Base-by-base conservation (phyloP, 2,113 vertebrate genomes). In the Cisticola juncidis region DNA sequence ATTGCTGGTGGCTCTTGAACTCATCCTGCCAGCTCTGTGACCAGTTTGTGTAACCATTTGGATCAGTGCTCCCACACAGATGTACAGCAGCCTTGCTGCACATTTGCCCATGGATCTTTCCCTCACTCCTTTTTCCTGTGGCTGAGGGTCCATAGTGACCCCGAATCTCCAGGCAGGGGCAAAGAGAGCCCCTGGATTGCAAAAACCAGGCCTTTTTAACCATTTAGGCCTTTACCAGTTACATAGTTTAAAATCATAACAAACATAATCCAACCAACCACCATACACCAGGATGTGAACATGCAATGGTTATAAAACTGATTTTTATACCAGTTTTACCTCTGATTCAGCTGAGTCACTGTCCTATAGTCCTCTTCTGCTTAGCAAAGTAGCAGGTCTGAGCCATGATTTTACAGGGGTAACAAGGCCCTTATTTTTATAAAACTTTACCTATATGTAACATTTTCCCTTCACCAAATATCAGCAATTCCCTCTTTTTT, bases 81-180 rank as follows among this genome's bases (percentile, higher is more conserved):
- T 0, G 3, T 22, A 36, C 54, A 57, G n/a, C 12, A 62, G 10
- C 24, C 7, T 18, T 50, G 22, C 22, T 54, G 53, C 44, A 45
- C 1, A 0, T 31, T 22, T 69, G 54, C 44, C 14, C 17, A 5
- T 19, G 0, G 0, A 12, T 16, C 70, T 28, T 72, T 62, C 53
- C 16, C 23, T 71, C 31, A 21, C n/a, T 89, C 38, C 20, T 66
- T 66, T 90, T 31, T 56, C 53, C 53, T 16, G 8, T 14, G 24
- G 38, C 9, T 72, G 51, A n/a, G 38, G 38, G 18, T 38, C 38
- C 38, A 38, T 38, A 38, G 38, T 38, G 38, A 38, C 38, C 38
- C 38, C 9, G 38, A 38, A 11, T 56, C 12, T 7, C 17, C 38
- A 56, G 70, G 38, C 9, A 71, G 36, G 22, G 25, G 16, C 22